Evolutionary conservation across 1,140 invertebrate species (phyloP), one percentile per base, ranked within the genome.

Genomic region (Adoxophyes honmai): DNA sequence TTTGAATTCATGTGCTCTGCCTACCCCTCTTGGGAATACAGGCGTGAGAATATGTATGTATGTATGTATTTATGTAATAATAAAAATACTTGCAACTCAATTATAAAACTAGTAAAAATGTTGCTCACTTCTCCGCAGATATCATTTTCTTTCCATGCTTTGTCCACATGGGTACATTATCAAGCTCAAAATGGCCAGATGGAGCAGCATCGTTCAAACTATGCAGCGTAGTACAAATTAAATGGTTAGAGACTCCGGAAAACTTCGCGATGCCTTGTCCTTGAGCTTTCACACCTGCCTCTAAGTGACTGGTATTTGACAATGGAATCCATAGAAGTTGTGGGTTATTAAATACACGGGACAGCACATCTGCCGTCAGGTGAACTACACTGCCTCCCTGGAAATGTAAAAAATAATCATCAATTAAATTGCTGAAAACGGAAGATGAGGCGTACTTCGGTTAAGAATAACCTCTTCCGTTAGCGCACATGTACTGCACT

Each of bases 161-260:
- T 0, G 93, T 91, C 92, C 94, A 96, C 16, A 97, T 61, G 0
- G 95, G 92, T 16, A 95, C 87, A 54, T 91, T 90, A 59, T 92
- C 78, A 33, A 91, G 90, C 56, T 93, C 91, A 83, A 95, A 93
- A 68, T 93, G 93, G 5, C 94, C 94, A 28, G 84, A 64, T 34
- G 91, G 91, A 38, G 72, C 72, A 5, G 39, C 55, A 62, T 86
- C 81, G 73, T 63, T 75, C 1, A 75, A 34, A 66, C 73, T 80
- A 51, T 88, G 71, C n/a, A 81, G 57, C 58, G 82, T 75, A 0
- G 61, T 69, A 72, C 79, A 88, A 4, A 70, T 68, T 0, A 81
- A 18, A 67, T 86, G 78, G 15, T 70, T 59, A 2, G 71, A 38
- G 6, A 88, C 55, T 4, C 79, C 82, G 11, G 72, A 64, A 78